Evolutionary conservation across 2,797 vertebrate genomes (phyloP).

Genomic region (Amblyopsis hoosieri): DNA sequence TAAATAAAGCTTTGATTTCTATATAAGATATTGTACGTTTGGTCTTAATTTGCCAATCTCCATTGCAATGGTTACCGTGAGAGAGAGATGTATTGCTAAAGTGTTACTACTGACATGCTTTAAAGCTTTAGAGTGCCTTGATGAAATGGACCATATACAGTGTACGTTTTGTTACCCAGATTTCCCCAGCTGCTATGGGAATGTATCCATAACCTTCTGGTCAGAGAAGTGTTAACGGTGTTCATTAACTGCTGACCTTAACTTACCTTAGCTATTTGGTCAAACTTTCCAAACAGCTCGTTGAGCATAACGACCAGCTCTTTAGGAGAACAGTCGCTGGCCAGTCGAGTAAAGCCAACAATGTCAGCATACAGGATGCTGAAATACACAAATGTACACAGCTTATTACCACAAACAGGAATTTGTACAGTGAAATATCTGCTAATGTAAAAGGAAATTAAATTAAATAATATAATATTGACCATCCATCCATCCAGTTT

Average conservation of each 20-base stretch:
- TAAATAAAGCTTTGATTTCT: too few species aligned
- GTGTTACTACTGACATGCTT: neutral
- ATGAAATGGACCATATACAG: constrained; percentile 11
- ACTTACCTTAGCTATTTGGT: constrained; percentile 97
- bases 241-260: neutral
- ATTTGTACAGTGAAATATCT: constrained; percentile 2
- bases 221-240: neutral
- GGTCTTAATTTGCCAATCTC: too few species aligned
- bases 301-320: constrained; percentile 97
- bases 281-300: constrained; percentile 97
- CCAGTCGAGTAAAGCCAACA: constrained; percentile 93
- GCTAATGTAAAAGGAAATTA: too few species aligned
- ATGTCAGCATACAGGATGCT: constrained; percentile 98
- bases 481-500: too few species aligned
- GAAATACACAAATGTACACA: constrained; percentile 24
- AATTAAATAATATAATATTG: too few species aligned
- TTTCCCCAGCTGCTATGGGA: constrained; percentile 14
- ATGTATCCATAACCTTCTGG: neutral
- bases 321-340: constrained; percentile 98
- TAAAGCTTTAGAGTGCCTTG: neutral
- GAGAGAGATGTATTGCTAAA: neutral
- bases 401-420: neutral
- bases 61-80: too few species aligned
- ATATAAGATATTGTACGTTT: too few species aligned
- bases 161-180: constrained; percentile 7